Evolutionary conservation across 2,888 invertebrate species (phyloP), one percentile per base, ranked within the genome.

Genomic region (Coenonympha glycerion): DNA sequence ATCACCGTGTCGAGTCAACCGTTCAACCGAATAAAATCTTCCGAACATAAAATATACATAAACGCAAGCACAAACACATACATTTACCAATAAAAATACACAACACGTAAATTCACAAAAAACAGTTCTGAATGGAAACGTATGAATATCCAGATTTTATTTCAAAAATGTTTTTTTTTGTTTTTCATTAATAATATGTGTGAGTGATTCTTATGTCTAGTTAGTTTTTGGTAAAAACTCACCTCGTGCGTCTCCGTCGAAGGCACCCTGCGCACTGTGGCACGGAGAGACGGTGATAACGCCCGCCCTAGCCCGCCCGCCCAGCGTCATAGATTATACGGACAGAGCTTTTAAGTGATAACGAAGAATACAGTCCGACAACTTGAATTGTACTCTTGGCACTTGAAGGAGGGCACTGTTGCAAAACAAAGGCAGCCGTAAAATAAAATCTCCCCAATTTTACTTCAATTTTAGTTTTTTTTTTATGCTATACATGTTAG

Each of bases 211-310:
- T 36, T 9, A 44, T 3, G 39, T n/a, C n/a, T 22, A 13, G 37
- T n/a, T 31, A 6, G n/a, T n/a, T 6, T 15, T 15, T 8, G 6
- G 16, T 33, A 9, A 41, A 15, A 21, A 53, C 76, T 76, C 52
- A 79, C 79, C 76, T 63, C 66, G 73, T 69, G 68, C 66, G 69
- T 60, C 65, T 60, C 63, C 63, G 62, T 41, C 68, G 69, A 68
- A 60, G 33, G 68, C 59, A 61, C 57, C 49, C 64, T 63, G 76
- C 74, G 76, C 68, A 79, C 79, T 80, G 79, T 4, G 13, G 8
- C 6, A 69, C 69, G 30, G 30, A 16, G 22, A 6, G 39, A 19
- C 33, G 9, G 24, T 49, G 41, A 34, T 34, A 33, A 31, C 40
- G 28, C 41, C 37, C 47, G 21, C 39, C 49, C 53, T 24, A 34